Conservation (phyloP, 2,888 invertebrate species). For the Camponotus fellah region DNA sequence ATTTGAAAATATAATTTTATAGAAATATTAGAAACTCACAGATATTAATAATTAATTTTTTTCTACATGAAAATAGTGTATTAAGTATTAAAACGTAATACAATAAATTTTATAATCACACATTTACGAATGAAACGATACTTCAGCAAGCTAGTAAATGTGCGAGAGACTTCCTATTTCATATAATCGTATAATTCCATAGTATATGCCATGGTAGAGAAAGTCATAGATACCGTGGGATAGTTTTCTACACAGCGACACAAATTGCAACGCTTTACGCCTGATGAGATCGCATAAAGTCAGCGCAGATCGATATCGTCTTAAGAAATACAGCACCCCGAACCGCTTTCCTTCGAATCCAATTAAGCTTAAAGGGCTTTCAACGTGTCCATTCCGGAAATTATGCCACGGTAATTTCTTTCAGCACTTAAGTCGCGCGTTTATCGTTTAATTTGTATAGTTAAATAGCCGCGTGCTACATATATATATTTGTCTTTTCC, state of each 20-base stretch:
- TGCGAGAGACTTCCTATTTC: neutral
- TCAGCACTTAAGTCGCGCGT: constrained; percentile 31
- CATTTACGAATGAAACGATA: neutral
- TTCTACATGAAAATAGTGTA: neutral
- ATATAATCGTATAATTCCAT: constrained; percentile 33
- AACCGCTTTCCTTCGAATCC: constrained; percentile 60
- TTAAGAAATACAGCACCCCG: constrained; percentile 53
- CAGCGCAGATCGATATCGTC: constrained; percentile 58
- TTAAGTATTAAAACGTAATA: neutral
- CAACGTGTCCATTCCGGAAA: constrained; percentile 60
- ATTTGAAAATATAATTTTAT: neutral
- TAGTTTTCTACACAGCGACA: constrained; percentile 45
- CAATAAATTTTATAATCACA: neutral
- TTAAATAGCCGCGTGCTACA: constrained; percentile 6
- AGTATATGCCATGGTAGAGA: neutral
- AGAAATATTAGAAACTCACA: neutral
- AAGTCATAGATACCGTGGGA: constrained; percentile 31
- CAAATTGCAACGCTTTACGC: constrained; percentile 61
- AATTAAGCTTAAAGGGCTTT: constrained; percentile 69
- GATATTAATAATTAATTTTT: neutral
- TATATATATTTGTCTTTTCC: neutral
- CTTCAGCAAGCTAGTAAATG: constrained; percentile 15
- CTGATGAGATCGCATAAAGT: constrained; percentile 61
- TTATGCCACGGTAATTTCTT: constrained; percentile 65
- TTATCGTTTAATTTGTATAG: constrained; percentile 53